These are phyloP conservation scores for Drosophila bipectinata DNA, from an alignment of 1,140 invertebrate species.

Conservation along the genomic window DNA sequence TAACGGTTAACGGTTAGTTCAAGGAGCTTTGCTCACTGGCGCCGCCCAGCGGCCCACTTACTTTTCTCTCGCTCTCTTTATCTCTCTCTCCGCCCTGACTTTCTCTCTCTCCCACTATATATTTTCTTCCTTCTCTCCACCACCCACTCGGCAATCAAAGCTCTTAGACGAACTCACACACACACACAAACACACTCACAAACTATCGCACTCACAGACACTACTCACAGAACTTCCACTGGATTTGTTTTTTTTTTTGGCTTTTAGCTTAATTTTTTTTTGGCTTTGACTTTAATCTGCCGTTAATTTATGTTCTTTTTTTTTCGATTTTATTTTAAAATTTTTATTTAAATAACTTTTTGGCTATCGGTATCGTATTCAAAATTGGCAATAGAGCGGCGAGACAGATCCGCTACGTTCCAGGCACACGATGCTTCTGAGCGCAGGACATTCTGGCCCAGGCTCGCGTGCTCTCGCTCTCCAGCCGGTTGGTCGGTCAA, in stretches of 20 bases:
- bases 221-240: conserved; percentile 29
- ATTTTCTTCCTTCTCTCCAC: background rate
- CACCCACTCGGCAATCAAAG: conserved; percentile 8
- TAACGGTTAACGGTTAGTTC: conserved; percentile 14
- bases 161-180: conserved; percentile 12
- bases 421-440: conserved; percentile 77
- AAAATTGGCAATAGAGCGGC: background rate
- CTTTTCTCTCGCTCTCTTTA: background rate
- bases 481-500: conserved; percentile 1
- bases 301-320: conserved; percentile 14
- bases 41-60: conserved; percentile 56
- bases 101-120: background rate
- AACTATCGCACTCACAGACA: conserved; percentile 43
- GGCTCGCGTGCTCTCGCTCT: conserved; percentile 8
- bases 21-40: conserved; percentile 51
- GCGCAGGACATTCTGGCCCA: conserved; percentile 11
- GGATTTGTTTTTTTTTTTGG: conserved; percentile 4
- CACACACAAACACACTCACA: conserved; percentile 25
- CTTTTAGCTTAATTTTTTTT: background rate
- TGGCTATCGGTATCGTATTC: background rate
- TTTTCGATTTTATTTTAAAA: conserved; percentile 2
- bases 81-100: conserved; percentile 3
- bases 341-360: background rate
- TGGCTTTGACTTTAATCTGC: background rate
- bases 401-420: conserved; percentile 68